Percentiles rank a stretch among this genome's conserved stretches.
Conservation (phyloP, 2,113 vertebrate species). For the Amazona vittata region DNA sequence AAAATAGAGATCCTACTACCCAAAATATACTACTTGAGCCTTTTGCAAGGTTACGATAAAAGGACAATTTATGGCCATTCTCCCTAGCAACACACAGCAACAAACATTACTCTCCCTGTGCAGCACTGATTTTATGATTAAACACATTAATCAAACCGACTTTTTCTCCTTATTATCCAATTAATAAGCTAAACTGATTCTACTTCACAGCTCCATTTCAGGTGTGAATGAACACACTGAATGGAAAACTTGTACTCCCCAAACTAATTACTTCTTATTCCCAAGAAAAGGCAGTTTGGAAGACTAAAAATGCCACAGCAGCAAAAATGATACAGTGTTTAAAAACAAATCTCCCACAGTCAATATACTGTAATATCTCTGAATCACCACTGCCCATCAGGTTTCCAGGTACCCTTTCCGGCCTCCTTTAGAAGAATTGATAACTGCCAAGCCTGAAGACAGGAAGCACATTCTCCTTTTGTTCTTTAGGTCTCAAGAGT, state of each 20-base stretch:
- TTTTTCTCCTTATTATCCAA: background rate
- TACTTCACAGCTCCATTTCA: background rate
- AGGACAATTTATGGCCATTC: constrained; percentile 52
- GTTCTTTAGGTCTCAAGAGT: background rate
- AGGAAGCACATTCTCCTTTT: background rate
- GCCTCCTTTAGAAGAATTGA: background rate
- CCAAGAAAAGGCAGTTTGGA: background rate
- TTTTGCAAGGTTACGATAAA: constrained; percentile 51
- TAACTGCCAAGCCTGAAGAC: background rate
- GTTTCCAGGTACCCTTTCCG: background rate
- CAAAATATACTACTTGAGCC: constrained; percentile 14
- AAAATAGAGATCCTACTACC: constrained; percentile 54
- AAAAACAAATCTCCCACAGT: background rate
- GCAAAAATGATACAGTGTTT: background rate
- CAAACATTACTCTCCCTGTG: constrained; percentile 11
- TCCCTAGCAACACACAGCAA: constrained; percentile 43
- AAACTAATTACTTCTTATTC: constrained; percentile 15
- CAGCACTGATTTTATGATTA: background rate
- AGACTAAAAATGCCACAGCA: background rate
- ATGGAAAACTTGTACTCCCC: background rate
- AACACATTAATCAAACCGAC: background rate
- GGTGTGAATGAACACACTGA: background rate
- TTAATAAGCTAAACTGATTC: constrained; percentile 2
- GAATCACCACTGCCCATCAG: background rate
- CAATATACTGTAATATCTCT: background rate